phyloP scores from a whole-genome alignment of 2,113 vertebrate genomes.

The Himantopus leucocephalus region DNA sequence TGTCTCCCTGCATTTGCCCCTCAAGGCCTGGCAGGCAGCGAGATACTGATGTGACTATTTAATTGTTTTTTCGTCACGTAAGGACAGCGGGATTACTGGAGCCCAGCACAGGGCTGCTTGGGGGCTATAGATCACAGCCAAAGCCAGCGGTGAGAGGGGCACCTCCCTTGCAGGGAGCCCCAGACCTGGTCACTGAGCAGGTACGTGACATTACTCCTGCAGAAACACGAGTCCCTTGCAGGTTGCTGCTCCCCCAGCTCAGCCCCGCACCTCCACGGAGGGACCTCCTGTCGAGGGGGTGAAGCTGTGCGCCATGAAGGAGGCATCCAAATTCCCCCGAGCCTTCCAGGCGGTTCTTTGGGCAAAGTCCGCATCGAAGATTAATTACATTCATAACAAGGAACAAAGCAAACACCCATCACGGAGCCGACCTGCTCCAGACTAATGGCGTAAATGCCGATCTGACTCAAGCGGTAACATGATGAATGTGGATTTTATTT shows the following conservation, averaged over 20 bases:
- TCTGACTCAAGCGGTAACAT: background rate
- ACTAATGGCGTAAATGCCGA: background rate
- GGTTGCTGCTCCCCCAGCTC: background rate
- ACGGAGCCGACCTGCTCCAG: background rate
- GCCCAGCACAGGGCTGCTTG: background rate
- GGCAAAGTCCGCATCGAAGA: background rate
- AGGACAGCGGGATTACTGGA: background rate
- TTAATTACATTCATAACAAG: background rate
- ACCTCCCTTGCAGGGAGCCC: background rate
- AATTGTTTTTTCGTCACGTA: background rate
- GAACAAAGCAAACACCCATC: background rate
- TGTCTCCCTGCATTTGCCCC: background rate
- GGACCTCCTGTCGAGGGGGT: background rate
- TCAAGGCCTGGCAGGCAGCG: background rate
- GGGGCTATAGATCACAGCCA: background rate
- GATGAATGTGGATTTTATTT: background rate
- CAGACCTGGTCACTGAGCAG: fast-evolving
- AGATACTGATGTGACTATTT: background rate
- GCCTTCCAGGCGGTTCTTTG: background rate
- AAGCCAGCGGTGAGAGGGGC: background rate
- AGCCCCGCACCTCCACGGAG: background rate
- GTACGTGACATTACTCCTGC: no score
- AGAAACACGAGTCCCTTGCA: no score
- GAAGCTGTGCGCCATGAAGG: background rate
- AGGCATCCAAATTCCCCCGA: fast-evolving